Conservation (phyloP, 2,888 invertebrate genomes). For the Polydrusus pterygomalis region DNA sequence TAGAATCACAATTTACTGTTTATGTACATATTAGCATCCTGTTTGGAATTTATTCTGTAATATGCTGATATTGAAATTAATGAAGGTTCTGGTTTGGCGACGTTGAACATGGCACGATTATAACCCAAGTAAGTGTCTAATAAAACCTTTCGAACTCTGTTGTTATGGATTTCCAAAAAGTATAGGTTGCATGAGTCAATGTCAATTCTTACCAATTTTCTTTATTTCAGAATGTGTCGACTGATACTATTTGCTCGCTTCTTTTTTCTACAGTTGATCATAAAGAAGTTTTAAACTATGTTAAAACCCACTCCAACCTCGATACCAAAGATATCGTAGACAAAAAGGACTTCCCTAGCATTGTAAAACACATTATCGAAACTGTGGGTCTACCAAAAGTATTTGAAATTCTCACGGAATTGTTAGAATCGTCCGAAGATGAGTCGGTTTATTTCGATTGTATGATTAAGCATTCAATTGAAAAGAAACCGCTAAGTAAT, state of each 20-base stretch:
- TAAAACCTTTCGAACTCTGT: too few species aligned
- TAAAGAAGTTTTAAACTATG: slow-evolving; percentile 45
- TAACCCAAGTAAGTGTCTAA: too few species aligned
- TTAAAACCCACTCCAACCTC: slow-evolving; percentile 48
- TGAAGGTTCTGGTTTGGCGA: too few species aligned
- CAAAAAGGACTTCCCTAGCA: slow-evolving; percentile 43
- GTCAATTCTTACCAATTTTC: slow-evolving; percentile 15
- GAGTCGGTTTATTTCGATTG: slow-evolving; percentile 49
- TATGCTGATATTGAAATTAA: too few species aligned
- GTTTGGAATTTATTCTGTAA: too few species aligned
- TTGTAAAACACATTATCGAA: slow-evolving; percentile 46
- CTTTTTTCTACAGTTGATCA: slow-evolving; percentile 52
- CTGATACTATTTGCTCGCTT: slow-evolving; percentile 52
- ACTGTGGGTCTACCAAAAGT: slow-evolving; percentile 35
- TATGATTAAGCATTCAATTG: slow-evolving; percentile 52
- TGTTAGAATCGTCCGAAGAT: slow-evolving; percentile 35
- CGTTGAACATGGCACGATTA: too few species aligned
- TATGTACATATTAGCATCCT: too few species aligned
- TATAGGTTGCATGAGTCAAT: too few species aligned
- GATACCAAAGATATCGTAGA: slow-evolving; percentile 50
- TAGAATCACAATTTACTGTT: too few species aligned
- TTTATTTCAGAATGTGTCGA: slow-evolving; percentile 12
- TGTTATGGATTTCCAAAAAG: too few species aligned
- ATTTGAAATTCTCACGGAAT: slow-evolving; percentile 41
- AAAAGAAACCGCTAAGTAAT: slow-evolving; percentile 44